These are phyloP conservation scores for Lutjanus erythropterus DNA, from an alignment of 2,113 vertebrate species.

Conservation along the genomic window DNA sequence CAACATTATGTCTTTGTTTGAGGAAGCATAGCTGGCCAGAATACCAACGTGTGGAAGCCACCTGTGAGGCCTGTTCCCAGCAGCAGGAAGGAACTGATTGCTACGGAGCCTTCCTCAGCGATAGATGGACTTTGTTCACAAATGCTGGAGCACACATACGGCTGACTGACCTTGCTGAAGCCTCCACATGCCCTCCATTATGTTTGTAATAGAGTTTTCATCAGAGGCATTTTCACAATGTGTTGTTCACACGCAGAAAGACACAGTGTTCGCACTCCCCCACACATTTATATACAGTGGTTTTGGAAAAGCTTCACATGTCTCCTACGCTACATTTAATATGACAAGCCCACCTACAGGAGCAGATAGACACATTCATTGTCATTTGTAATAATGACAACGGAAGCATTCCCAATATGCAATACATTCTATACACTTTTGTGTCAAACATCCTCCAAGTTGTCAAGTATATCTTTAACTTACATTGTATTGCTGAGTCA, in stretches of 20 bases:
- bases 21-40: slow-evolving; percentile 30
- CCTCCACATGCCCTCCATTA: slow-evolving; percentile 15
- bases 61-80: slow-evolving; percentile 31
- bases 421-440: neutral
- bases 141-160: neutral
- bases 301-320: neutral
- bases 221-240: slow-evolving; percentile 1
- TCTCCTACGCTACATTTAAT: neutral
- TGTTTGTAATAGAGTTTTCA: slow-evolving; percentile 40
- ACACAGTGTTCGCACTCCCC: neutral
- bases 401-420: neutral
- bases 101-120: neutral
- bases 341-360: neutral
- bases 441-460: neutral
- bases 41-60: slow-evolving; percentile 32
- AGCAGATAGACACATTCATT: neutral
- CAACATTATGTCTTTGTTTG: slow-evolving; percentile 59
- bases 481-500: neutral
- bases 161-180: slow-evolving; percentile 27
- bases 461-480: neutral
- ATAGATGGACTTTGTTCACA: slow-evolving; percentile 13
- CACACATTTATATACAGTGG: neutral
- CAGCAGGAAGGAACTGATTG: slow-evolving; percentile 31
- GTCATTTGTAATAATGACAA: neutral
- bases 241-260: slow-evolving; percentile 11